These are phyloP conservation scores for Oscheius onirici DNA, from an alignment of 2,888 invertebrate genomes.

Conservation along the genomic window DNA sequence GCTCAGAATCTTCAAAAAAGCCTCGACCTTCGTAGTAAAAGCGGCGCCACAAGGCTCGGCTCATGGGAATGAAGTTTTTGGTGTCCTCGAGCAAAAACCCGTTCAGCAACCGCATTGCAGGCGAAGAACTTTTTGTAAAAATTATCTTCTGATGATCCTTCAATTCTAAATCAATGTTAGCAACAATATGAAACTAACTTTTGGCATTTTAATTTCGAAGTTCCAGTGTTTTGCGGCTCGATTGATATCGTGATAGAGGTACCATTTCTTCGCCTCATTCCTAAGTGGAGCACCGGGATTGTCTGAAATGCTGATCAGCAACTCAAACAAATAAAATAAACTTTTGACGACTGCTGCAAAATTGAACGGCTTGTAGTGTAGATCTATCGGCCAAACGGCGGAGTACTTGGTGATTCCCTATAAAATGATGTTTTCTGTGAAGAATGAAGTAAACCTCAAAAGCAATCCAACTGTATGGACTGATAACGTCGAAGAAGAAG, in stretches of 20 bases:
- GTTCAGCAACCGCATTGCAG: constrained; percentile 9
- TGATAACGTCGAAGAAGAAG: constrained; percentile 31
- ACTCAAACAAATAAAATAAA: background rate
- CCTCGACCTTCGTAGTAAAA: constrained; percentile 18
- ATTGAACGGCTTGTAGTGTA: constrained; percentile 29
- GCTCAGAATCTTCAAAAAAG: constrained; percentile 22
- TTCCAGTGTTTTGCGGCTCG: constrained; percentile 20
- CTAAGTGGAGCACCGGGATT: constrained; percentile 27
- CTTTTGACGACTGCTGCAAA: constrained; percentile 28
- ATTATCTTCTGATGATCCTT: constrained; percentile 17
- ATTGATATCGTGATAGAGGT: constrained; percentile 8
- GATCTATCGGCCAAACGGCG: constrained; percentile 22
- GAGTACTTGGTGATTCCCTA: constrained; percentile 21
- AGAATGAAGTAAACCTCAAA: constrained; percentile 20
- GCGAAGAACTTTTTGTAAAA: background rate
- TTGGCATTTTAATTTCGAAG: constrained; percentile 15
- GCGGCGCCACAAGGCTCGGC: constrained; percentile 15
- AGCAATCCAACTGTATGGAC: constrained; percentile 30
- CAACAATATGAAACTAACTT: background rate
- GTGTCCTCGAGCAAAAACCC: background rate
- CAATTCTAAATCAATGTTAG: background rate
- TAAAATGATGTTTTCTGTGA: background rate
- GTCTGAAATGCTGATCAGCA: background rate
- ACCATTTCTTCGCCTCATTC: constrained; percentile 9
- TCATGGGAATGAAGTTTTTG: background rate